A percentile compares a stretch with the other conserved stretches of the same genome.
These are phyloP conservation scores for Colletes collaris DNA, from an alignment of 2,888 invertebrate species.

Conservation along the genomic window DNA sequence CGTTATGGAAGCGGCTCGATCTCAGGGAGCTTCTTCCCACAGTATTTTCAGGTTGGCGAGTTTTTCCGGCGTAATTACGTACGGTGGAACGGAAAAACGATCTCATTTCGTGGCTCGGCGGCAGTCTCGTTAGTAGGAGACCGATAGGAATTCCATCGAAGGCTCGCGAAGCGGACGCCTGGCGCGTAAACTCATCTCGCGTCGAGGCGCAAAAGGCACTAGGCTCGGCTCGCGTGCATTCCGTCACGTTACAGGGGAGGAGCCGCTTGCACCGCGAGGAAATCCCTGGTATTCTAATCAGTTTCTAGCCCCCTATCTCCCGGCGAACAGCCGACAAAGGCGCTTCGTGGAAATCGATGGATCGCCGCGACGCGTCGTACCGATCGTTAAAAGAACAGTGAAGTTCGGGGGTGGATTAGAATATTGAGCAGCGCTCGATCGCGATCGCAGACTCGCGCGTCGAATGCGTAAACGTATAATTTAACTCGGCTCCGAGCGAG, in stretches of 20 bases:
- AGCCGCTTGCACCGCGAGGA: conserved; percentile 59
- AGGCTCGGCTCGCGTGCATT: conserved; percentile 60
- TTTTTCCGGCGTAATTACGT: no score
- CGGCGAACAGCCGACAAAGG: conserved; percentile 28
- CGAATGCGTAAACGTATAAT: neutral
- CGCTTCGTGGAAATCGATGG: conserved; percentile 40
- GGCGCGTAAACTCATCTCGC: conserved; percentile 35
- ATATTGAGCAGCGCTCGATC: conserved; percentile 6
- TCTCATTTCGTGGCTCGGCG: conserved; percentile 14
- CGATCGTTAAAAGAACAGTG: conserved; percentile 38
- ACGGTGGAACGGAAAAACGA: conserved; percentile 12
- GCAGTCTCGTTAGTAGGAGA: conserved; percentile 33
- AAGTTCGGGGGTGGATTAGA: conserved; percentile 1
- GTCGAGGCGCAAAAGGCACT: conserved; percentile 41
- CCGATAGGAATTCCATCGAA: conserved; percentile 45
- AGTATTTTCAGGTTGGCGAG: no score
- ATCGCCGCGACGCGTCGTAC: conserved; percentile 26
- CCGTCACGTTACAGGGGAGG: conserved; percentile 69
- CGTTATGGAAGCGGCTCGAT: no score
- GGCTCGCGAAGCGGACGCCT: conserved; percentile 19
- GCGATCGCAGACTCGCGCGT: no score
- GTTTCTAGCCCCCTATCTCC: conserved; percentile 52
- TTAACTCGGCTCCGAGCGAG: conserved; percentile 18
- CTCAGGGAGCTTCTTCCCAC: no score
- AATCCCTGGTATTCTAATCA: conserved; percentile 66